phyloP scores from a whole-genome alignment of 2,113 vertebrate genomes.

The Phalacrocorax carbo region DNA sequence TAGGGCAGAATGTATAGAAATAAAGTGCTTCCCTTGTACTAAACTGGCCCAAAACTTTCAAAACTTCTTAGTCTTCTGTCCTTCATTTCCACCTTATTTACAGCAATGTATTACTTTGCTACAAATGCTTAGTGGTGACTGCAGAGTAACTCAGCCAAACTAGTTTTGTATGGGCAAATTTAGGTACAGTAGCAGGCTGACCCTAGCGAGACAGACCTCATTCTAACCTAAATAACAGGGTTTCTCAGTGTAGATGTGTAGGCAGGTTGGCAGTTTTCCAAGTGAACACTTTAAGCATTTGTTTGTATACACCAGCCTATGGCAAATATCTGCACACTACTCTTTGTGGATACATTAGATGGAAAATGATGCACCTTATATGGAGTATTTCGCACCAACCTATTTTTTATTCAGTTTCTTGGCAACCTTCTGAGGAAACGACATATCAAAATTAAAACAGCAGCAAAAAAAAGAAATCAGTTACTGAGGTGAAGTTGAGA shows the following conservation, averaged over 20 bases:
- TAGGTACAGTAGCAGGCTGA: neutral
- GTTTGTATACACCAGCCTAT: neutral
- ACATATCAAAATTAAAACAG: slow-evolving; percentile 68
- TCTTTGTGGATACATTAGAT: neutral
- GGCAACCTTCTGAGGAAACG: slow-evolving; percentile 45
- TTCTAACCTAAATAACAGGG: slow-evolving; percentile 3
- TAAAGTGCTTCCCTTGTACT: neutral
- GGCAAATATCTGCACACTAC: neutral
- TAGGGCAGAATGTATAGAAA: neutral
- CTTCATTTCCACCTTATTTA: neutral
- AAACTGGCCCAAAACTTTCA: neutral
- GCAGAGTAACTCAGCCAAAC: neutral
- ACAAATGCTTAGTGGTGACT: neutral
- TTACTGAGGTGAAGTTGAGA: slow-evolving; percentile 54
- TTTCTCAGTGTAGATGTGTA: slow-evolving; percentile 50
- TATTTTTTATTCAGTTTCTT: slow-evolving; percentile 55
- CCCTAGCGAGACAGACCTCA: neutral
- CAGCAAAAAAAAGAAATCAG: slow-evolving; percentile 41
- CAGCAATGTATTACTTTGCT: neutral
- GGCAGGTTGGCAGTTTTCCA: neutral
- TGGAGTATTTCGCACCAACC: neutral
- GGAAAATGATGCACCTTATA: neutral
- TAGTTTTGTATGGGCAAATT: neutral
- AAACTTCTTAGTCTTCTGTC: neutral
- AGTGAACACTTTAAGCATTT: neutral